A percentile compares a stretch with the other conserved stretches of the same genome.
Evolutionary conservation across 2,797 vertebrate genomes (phyloP).

Genomic region (Danio choprae): DNA sequence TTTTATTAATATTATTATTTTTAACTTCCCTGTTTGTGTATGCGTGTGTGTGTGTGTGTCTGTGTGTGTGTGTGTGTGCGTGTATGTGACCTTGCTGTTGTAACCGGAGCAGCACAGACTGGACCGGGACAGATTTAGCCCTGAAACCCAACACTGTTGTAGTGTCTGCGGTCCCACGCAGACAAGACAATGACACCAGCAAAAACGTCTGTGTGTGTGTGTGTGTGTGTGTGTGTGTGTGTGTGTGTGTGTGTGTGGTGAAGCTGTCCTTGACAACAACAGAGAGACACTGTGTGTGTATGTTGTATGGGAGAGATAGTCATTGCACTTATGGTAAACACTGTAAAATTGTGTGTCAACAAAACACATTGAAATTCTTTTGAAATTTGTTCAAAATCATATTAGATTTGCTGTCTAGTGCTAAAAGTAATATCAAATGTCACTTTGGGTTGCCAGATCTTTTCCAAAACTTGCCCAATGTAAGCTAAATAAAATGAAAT

Average conservation of each 20-base stretch:
- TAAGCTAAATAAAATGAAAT: neutral
- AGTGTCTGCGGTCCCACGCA: conserved; percentile 64
- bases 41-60: too few species aligned
- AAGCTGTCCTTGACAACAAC: conserved; percentile 55
- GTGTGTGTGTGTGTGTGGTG: conserved; percentile 45
- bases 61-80: conserved; percentile 45
- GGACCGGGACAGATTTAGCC: conserved; percentile 61
- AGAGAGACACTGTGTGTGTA: conserved; percentile 22
- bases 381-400: neutral
- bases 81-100: conserved; percentile 61
- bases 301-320: conserved; percentile 33
- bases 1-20: conserved; percentile 48
- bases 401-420: neutral
- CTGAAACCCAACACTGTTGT: conserved; percentile 65
- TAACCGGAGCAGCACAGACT: conserved; percentile 56
- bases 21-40: neutral
- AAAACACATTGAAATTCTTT: neutral
- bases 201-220: conserved; percentile 42
- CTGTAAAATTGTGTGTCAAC: conserved; percentile 24
- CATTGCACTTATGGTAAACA: conserved; percentile 43
- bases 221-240: conserved; percentile 35
- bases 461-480: neutral
- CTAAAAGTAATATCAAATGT: neutral
- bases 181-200: conserved; percentile 68
- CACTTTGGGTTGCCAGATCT: neutral